Evolutionary conservation across 2,888 invertebrate genomes (phyloP), one percentile per base, ranked within the genome.

Genomic region (Ennomos erosarius): DNA sequence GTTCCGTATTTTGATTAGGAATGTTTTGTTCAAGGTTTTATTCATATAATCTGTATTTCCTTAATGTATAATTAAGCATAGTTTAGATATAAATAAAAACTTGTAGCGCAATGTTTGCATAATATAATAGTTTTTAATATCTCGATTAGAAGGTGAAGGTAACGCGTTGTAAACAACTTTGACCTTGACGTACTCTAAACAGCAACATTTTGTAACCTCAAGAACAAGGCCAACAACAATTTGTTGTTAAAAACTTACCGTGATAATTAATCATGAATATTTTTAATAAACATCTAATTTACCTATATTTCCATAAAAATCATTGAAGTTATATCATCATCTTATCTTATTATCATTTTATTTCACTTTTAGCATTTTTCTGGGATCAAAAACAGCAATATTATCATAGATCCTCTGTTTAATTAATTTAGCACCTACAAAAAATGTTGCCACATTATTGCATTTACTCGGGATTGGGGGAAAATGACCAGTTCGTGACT

Each of bases 401-500:
- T 50, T 37, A 37, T 33, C 8, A 37, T 37, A 52, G 44, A 36
- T 44, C 8, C 47, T 47, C 38, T 38, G 59, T 57, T 57, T 26
- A 43, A 60, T 60, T 60, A 11, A 53, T 57, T 3, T 64, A 16
- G 10, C 42, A 56, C 40, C n/a, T n/a, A n/a, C n/a, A n/a, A n/a
- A n/a, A 45, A 58, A 62, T 36, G 13, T 64, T 58, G 42, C 43
- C 44, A 50, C 68, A 67, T 71, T 72, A 72, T 64, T 68, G 65
- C 61, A 67, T 74, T 75, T 61, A 59, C 69, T 64, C 62, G 65
- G 71, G 67, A 62, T 65, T 61, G 64, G 61, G 56, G 61, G 65
- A 62, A 70, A 68, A 65, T 65, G 66, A 59, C 60, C 34, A 59
- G 74, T 64, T 72, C 82, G 81, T 81, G 82, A 79, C 77, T 72